Evolutionary conservation across 2,113 vertebrate genomes (phyloP), one percentile per base, ranked within the genome.

Genomic region (Crotalus tigris): DNA sequence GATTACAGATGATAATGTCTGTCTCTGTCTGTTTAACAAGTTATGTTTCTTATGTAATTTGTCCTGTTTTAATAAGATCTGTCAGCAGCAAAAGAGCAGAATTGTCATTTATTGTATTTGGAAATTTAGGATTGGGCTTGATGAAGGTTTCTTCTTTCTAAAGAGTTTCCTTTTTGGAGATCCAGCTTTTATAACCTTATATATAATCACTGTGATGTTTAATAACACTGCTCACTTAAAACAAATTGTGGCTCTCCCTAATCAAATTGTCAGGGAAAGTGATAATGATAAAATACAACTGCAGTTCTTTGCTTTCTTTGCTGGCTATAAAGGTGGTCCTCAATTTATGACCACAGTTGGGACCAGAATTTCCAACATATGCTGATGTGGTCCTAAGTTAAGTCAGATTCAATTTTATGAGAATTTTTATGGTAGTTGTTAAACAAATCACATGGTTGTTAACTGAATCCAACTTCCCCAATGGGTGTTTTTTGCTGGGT

Each of bases 211-310:
- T 93, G 57, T 69, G 58, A 44, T 92, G 64, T 95, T 88, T 81
- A 87, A 94, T 95, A 94, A 91, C 21, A 92, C 91, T 93, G 69
- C 85, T 95, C 89, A 91, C 46, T 96, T 93, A 90, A 61, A 94
- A 61, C 53, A 24, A 93, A 93, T 58, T 10, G 2, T 29, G 19
- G 44, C 17, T 39, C 6, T 49, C n/a, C 58, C 58, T 85, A 85
- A 90, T 29, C 85, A 90, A 93, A 93, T 46, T 58, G 54, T 49
- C 29, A 51, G 92, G 39, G 49, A 53, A 59, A 21, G 91, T 92
- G 91, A 17, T 58, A 89, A 89, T 57, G 39, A 87, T 3, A 11
- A 91, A 86, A 53, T 13, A 89, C 1, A 93, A 88, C 0, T 59
- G 54, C 61, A 0, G 1, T 0, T 8, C 94, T 75, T 13, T 0